Evolutionary conservation across 2,797 vertebrate genomes (phyloP), one percentile per base, ranked within the genome.

Genomic region (Rhynchotus rufescens): DNA sequence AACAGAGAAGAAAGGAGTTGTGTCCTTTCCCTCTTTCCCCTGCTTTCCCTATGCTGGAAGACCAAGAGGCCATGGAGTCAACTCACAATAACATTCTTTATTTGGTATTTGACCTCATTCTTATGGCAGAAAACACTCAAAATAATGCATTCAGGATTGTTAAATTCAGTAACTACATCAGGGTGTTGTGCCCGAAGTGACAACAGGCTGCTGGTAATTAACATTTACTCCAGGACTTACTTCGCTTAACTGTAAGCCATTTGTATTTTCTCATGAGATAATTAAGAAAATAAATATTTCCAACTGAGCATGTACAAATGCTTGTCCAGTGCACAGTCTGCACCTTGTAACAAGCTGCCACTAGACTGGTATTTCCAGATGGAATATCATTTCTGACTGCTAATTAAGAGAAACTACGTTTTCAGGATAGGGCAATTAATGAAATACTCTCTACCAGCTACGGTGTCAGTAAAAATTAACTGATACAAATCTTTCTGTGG

Each of bases 391-490:
- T 69, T 94, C 86, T 91, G 42, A 82, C 28, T 83, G 59, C 81
- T 95, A 67, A 71, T 96, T 97, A 94, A 57, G 69, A 94, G 75
- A 87, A 95, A 65, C 57, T 86, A 14, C 66, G 62, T 36, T 92
- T 93, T 54, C 59, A 88, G 77, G 10, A 2, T 38, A 19, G 60
- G 10, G 80, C 56, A 92, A 90, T 73, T 95, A 94, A 94, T 92
- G 79, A 94, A 88, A 57, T 86, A 22, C 73, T 93, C 92, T 91
- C 76, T 75, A 80, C 65, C 57, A 86, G 12, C 20, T 93, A 34
- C 78, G 80, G 76, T 47, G 36, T 75, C 56, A 67, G 26, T 84
- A 66, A 88, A 87, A 90, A 84, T 20, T 89, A 89, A 83, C 84
- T 79, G 72, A n/a, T 45, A n/a, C 34, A 94, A 89, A 66, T 16